Conservation (phyloP, 37 sponge, comb jelly and placozoan genomes). For the Oscarella lobularis region DNA sequence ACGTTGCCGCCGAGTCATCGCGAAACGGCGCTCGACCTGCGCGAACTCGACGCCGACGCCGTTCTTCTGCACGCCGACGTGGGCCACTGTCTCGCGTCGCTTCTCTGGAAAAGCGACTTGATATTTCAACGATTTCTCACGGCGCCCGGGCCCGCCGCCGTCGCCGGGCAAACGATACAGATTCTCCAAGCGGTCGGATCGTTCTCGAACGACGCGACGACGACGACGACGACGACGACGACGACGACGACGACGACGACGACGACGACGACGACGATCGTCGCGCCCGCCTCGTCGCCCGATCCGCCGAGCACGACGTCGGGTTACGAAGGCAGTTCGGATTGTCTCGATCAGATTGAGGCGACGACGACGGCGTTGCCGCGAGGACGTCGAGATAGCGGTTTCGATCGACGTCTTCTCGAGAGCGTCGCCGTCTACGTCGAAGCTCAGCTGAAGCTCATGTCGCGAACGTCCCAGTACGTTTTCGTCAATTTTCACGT, state of each 20-base stretch:
- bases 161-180: not conserved
- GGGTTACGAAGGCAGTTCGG: not conserved
- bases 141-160: not conserved
- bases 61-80: not conserved
- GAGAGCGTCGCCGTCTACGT: not conserved
- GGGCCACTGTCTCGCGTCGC: not conserved
- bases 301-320: not conserved
- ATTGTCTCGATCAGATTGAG: not conserved
- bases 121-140: not conserved
- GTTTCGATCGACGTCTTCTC: not conserved
- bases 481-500: not conserved
- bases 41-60: not conserved
- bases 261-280: not conserved
- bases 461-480: not conserved
- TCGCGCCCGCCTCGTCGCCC: too few species aligned
- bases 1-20: not conserved
- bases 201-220: not conserved
- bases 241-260: not conserved
- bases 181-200: not conserved
- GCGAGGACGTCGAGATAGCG: not conserved
- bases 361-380: not conserved
- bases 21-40: not conserved
- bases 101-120: not conserved
- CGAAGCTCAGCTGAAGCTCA: not conserved
- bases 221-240: not conserved